Evolutionary conservation across 92 coral and sea anemone species (phyloP).

Genomic region (Actinernus sp.): DNA sequence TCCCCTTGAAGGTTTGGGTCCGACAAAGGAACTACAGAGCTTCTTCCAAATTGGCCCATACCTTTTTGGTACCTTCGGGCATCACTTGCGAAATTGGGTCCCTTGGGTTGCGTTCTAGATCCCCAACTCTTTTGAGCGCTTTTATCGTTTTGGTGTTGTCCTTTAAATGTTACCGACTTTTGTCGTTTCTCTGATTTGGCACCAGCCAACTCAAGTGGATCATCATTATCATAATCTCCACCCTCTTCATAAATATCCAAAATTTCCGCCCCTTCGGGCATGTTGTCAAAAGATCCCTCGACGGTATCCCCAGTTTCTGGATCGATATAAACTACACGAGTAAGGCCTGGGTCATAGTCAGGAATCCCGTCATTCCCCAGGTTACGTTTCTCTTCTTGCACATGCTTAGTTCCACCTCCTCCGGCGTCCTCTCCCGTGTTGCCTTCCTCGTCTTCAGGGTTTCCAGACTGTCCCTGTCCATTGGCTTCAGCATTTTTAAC

Average conservation of each 20-base stretch:
- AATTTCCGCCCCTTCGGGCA: constrained; percentile 72
- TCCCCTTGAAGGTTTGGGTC: constrained; percentile 39
- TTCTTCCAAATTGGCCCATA: constrained; percentile 6
- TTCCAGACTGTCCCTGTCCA: too few relatives aligned
- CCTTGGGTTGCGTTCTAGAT: constrained; percentile 1
- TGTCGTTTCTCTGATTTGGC: not conserved
- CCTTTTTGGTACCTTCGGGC: constrained; percentile 25
- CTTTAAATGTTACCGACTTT: constrained; percentile 15
- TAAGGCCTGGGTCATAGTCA: constrained; percentile 20
- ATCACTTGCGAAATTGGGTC: constrained; percentile 23
- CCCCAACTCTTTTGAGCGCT: not conserved
- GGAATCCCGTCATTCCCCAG: not conserved
- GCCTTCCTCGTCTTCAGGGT: not conserved
- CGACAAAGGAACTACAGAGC: constrained; percentile 34
- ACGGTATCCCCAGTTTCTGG: constrained; percentile 74
- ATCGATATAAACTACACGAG: constrained; percentile 57
- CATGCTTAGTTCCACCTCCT: not conserved
- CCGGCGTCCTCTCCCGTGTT: not conserved
- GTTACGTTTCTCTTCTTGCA: not conserved
- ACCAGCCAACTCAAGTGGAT: not conserved
- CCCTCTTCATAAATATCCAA: constrained; percentile 41
- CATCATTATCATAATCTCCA: constrained; percentile 9
- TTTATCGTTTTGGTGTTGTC: not conserved
- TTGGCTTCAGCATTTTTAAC: too few relatives aligned
- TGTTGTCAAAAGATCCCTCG: constrained; percentile 49